phyloP scores from a whole-genome alignment of 2,113 vertebrate genomes.

The Prinia subflava region DNA sequence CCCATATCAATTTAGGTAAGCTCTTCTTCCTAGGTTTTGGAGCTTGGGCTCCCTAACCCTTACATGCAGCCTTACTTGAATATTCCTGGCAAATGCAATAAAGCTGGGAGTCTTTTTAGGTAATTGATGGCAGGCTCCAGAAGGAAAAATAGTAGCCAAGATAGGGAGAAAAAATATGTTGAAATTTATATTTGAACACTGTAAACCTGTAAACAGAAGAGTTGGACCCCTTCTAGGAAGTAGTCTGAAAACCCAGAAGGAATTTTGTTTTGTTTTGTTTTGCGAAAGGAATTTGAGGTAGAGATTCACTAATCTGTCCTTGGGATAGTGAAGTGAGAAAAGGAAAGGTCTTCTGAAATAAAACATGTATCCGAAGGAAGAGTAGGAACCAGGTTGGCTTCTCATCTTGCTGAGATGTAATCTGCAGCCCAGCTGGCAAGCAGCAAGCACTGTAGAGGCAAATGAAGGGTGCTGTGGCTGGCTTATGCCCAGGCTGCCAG shows the following conservation, averaged over 20 bases:
- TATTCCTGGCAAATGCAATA: not conserved
- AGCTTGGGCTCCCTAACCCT: not conserved
- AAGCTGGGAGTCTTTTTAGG: not conserved
- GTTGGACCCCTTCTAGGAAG: not conserved
- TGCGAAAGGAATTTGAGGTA: not conserved
- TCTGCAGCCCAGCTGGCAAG: not conserved
- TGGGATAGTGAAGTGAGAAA: not conserved
- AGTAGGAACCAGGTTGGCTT: not conserved
- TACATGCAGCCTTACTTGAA: not conserved
- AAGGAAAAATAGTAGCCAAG: not conserved
- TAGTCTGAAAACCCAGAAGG: not conserved
- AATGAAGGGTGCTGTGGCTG: not conserved
- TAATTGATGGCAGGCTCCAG: not conserved
- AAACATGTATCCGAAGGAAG: not conserved
- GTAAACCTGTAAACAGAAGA: not conserved
- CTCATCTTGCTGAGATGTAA: not conserved
- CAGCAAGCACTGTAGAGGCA: not conserved
- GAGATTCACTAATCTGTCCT: not conserved
- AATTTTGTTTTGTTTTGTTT: not conserved
- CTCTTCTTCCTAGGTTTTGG: not conserved
- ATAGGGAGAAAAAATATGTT: not conserved
- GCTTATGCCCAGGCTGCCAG: not conserved
- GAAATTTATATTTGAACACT: not conserved
- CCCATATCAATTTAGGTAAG: not conserved
- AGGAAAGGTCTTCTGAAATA: not conserved